Evolutionary conservation across 2,113 vertebrate species (phyloP).

Genomic region (Ciconia maguari): DNA sequence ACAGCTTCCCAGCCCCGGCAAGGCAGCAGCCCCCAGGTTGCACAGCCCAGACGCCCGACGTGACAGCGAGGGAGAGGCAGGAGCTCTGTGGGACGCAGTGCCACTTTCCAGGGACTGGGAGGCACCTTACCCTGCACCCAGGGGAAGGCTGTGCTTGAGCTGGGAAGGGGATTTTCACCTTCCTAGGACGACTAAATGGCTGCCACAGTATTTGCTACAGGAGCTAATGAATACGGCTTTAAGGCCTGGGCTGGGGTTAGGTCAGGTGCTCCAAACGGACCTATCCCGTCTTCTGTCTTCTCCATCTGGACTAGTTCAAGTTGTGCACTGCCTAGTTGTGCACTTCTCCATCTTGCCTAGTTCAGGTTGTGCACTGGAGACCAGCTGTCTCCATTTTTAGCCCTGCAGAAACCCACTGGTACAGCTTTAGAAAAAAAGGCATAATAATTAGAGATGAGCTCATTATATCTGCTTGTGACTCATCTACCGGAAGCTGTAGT

Average conservation of each 20-base stretch:
- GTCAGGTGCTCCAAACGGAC: neutral
- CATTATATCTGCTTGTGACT: conserved; percentile 10
- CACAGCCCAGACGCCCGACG: rapidly evolving
- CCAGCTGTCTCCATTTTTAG: neutral
- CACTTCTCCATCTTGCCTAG: neutral
- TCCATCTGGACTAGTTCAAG: neutral
- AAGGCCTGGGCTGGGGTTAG: neutral
- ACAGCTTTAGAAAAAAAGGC: neutral
- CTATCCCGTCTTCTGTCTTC: neutral
- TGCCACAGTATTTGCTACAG: neutral
- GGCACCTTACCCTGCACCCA: neutral
- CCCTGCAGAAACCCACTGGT: neutral
- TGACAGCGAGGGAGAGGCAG: neutral
- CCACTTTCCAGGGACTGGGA: neutral
- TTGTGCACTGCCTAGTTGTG: neutral
- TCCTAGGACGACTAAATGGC: neutral
- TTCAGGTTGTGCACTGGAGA: neutral
- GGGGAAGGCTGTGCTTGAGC: neutral
- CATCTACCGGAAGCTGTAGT: neutral
- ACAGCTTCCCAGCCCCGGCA: neutral
- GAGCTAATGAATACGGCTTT: neutral
- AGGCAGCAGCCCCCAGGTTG: neutral
- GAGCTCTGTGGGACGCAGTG: neutral
- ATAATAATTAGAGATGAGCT: neutral
- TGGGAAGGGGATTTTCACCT: neutral